These are phyloP conservation scores for Lithobates pipiens DNA, from an alignment of 2,797 vertebrate species.

Conservation along the genomic window DNA sequence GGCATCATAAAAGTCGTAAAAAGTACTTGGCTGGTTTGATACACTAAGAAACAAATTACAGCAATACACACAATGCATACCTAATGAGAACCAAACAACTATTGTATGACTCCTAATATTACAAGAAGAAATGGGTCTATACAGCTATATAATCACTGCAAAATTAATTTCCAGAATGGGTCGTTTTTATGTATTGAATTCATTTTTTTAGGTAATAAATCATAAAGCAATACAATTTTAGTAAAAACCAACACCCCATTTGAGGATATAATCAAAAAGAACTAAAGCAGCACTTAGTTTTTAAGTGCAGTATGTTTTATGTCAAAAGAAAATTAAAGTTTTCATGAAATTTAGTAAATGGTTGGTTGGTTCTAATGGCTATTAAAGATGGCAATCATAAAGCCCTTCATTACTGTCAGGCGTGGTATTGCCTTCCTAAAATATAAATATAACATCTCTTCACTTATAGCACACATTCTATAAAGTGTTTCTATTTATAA, in stretches of 20 bases:
- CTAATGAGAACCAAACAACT: slow-evolving; percentile 27
- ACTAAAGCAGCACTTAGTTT: neutral
- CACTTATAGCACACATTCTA: too few species aligned
- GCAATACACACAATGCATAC: slow-evolving; percentile 31
- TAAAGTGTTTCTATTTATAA: too few species aligned
- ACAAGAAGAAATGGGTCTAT: too few species aligned
- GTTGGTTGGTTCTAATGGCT: too few species aligned
- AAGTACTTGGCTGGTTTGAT: slow-evolving; percentile 35
- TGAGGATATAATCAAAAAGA: neutral
- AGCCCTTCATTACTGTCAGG: too few species aligned
- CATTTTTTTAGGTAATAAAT: neutral
- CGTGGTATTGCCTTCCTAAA: too few species aligned
- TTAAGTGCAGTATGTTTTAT: too few species aligned
- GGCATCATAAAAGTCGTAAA: slow-evolving; percentile 49
- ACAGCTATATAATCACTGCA: neutral
- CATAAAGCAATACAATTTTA: neutral
- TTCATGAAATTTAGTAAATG: too few species aligned
- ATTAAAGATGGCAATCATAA: too few species aligned
- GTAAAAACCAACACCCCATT: neutral
- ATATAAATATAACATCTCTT: too few species aligned
- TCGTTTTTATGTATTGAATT: neutral
- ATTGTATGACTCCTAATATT: neutral
- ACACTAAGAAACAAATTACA: slow-evolving; percentile 42
- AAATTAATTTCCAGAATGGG: too few species aligned
- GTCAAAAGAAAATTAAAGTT: too few species aligned